Conservation (phyloP, 2,888 invertebrate genomes). For the Tachina lurida region DNA sequence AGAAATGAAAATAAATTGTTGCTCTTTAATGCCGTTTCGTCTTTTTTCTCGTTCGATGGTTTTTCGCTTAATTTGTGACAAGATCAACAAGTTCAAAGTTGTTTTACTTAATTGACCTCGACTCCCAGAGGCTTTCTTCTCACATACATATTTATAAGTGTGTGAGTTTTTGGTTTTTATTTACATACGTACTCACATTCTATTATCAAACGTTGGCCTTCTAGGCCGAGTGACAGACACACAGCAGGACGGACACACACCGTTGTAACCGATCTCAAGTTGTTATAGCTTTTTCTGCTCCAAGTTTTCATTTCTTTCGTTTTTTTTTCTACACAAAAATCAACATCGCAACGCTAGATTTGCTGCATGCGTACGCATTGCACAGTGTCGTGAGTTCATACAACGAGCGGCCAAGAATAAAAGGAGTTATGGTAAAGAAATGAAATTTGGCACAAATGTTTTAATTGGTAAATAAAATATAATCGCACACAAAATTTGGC, state of each 20-base stretch:
- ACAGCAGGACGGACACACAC: background rate
- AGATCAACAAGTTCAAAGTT: conserved; percentile 84
- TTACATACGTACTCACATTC: background rate
- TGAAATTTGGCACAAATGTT: too few relatives aligned
- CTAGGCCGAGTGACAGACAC: background rate
- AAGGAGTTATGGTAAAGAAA: too few relatives aligned
- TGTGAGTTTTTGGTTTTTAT: background rate
- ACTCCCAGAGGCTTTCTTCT: conserved; percentile 76
- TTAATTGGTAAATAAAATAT: too few relatives aligned
- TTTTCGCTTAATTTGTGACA: conserved; percentile 83
- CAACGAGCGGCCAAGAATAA: too few relatives aligned
- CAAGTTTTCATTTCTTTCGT: background rate
- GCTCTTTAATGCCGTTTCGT: conserved; percentile 8
- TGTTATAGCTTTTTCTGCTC: background rate
- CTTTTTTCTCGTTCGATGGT: conserved; percentile 18
- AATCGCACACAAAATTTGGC: too few relatives aligned
- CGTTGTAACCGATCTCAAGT: conserved; percentile 55
- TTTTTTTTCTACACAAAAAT: conserved; percentile 4
- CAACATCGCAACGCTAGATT: background rate
- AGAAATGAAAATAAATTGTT: conserved; percentile 46
- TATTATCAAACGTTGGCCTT: conserved; percentile 9
- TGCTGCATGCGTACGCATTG: conserved; percentile 12
- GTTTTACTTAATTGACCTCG: conserved; percentile 83
- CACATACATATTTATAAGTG: conserved; percentile 13
- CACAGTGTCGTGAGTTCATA: too few relatives aligned